Base-by-base conservation (phyloP, 2,113 vertebrate species). In the Tor tambroides region DNA sequence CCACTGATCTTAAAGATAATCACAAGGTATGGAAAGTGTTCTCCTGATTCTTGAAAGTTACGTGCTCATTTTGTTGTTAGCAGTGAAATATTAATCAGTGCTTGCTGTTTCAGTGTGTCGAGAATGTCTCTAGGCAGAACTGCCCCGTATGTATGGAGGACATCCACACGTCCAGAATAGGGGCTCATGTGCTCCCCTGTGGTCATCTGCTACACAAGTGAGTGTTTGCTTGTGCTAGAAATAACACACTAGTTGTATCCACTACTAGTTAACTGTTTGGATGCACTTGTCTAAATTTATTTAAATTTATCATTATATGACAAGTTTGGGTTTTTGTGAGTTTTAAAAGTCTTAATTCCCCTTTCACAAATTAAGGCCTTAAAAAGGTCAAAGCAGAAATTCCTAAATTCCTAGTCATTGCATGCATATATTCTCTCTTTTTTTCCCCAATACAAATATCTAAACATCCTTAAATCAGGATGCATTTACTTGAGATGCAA, bases 81-180 rank as follows among this genome's bases (percentile, higher is more conserved):
- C 6, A 11, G 79, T 12, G 61, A 67, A 43, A 30, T 28, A 43
- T 82, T 10, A 82, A 67, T 61, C n/a, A 21, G 26, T 56, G 61
- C 88, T 87, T 88, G 15, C 89, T 6, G 17, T 91, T 91, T 87
- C 90, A 99, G 98, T 99, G 98, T 91, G 97, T 99, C 82, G 97
- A 99, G 94, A 98, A 99, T 46, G 98, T 99, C 54, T 99, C 98
- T 15, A 94, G 98, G 86, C 98, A 99, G 93, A 96, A 99, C 92
- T 99, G 98, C 82, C 96, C 98, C 0, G 97, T 99, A 89, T 99
- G 98, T 90, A 95, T 99, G 95, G 98, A 99, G 97, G 98, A 99
- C 87, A 98, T 99, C 91, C 98, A 99, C 91, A 98, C 98, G 0
- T 98, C 98, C 77, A 96, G 97, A 49, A 95, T 98, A 69, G 95